Percentiles rank a stretch among this genome's conserved stretches.
These are phyloP conservation scores for Napeogenes inachia DNA, from an alignment of 2,888 invertebrate species.

Conservation along the genomic window DNA sequence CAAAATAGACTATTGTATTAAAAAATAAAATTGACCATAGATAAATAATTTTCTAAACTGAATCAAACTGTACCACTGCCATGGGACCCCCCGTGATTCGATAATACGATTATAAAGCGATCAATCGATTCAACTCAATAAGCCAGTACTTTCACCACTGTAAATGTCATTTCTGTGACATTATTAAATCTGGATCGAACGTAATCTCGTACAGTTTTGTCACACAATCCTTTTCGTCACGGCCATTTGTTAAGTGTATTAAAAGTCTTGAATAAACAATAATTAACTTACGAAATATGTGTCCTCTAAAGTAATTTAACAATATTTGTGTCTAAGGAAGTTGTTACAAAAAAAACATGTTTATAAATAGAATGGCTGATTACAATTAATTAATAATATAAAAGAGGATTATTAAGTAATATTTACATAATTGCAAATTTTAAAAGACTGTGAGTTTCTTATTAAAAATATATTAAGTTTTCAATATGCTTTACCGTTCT, in stretches of 20 bases:
- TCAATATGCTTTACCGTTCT: too few relatives aligned
- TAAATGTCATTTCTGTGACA: slow-evolving; percentile 65
- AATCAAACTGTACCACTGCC: background rate
- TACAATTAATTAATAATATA: too few relatives aligned
- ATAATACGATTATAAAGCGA: slow-evolving; percentile 64
- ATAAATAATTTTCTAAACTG: slow-evolving; percentile 12
- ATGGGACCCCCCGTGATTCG: slow-evolving; percentile 56
- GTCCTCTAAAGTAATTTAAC: too few relatives aligned
- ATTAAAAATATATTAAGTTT: too few relatives aligned
- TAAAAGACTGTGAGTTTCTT: too few relatives aligned
- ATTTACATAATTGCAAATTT: too few relatives aligned
- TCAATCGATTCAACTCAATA: slow-evolving; percentile 62
- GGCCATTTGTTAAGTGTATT: slow-evolving; percentile 44
- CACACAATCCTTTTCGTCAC: slow-evolving; percentile 56
- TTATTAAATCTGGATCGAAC: slow-evolving; percentile 58
- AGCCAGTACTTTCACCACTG: slow-evolving; percentile 68
- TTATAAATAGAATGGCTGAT: too few relatives aligned
- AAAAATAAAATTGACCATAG: background rate
- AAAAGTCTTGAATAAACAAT: background rate
- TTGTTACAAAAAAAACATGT: too few relatives aligned
- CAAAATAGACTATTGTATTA: slow-evolving; percentile 5
- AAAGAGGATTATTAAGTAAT: too few relatives aligned
- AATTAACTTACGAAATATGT: too few relatives aligned
- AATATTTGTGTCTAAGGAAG: too few relatives aligned
- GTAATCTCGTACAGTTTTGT: slow-evolving; percentile 54